Percentiles rank a stretch among this genome's conserved stretches.
These are phyloP conservation scores for Aleiodes sp. DNA, from an alignment of 1,140 invertebrate species.

Conservation along the genomic window DNA sequence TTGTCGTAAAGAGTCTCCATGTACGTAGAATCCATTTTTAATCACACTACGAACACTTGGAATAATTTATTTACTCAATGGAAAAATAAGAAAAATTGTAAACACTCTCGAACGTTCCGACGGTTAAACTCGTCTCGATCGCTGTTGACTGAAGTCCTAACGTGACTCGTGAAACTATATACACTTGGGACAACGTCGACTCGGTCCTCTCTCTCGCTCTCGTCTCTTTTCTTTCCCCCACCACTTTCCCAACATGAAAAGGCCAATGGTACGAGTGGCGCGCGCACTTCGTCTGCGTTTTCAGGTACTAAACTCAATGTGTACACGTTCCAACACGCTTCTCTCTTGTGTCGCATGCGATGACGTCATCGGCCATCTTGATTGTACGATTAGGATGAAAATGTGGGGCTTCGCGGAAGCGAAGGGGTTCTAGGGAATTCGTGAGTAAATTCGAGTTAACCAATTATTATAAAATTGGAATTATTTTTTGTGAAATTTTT, in stretches of 20 bases:
- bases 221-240: conserved; percentile 27
- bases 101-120: not conserved
- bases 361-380: not conserved
- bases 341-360: not conserved
- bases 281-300: not conserved
- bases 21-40: conserved; percentile 6
- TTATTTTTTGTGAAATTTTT: too few relatives aligned
- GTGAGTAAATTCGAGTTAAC: too few relatives aligned
- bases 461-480: too few relatives aligned
- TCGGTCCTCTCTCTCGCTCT: too few relatives aligned
- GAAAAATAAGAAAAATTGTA: not conserved
- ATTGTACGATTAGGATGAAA: too few relatives aligned
- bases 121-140: not conserved
- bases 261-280: not conserved
- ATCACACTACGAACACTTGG: not conserved
- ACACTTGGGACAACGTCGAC: conserved; percentile 31
- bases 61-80: not conserved
- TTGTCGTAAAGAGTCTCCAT: conserved; percentile 18
- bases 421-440: too few relatives aligned
- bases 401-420: too few relatives aligned
- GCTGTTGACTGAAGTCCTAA: conserved; percentile 48
- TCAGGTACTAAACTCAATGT: not conserved
- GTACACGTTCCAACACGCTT: not conserved
- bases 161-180: conserved; percentile 54
- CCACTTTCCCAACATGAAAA: conserved; percentile 20